These are phyloP conservation scores for Phrynocephalus vlangalii DNA, from an alignment of 2,797 vertebrate genomes.

Conservation along the genomic window DNA sequence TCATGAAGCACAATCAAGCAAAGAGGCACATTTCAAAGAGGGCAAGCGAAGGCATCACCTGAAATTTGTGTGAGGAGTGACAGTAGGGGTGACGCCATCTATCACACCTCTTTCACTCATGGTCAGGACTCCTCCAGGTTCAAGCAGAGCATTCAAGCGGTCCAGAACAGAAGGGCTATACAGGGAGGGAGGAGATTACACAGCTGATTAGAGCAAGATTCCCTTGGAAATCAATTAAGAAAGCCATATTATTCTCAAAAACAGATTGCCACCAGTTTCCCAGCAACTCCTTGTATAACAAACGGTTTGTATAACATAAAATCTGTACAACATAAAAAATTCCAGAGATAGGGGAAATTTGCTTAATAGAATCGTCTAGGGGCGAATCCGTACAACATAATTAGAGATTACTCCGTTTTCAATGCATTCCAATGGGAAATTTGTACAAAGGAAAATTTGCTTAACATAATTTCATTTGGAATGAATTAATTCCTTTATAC, in stretches of 20 bases:
- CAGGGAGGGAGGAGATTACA: slow-evolving; percentile 21
- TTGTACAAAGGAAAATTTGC: too few species aligned
- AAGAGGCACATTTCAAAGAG: neutral
- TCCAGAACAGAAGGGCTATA: slow-evolving; percentile 94
- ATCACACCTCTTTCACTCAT: slow-evolving; percentile 94
- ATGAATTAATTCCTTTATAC: too few species aligned
- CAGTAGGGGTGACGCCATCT: slow-evolving; percentile 87
- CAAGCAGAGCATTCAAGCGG: slow-evolving; percentile 94
- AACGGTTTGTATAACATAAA: too few species aligned
- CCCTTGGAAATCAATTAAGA: slow-evolving; percentile 2
- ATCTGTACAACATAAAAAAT: too few species aligned
- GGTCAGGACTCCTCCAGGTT: slow-evolving; percentile 91
- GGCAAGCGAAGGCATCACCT: slow-evolving; percentile 79
- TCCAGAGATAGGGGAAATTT: too few species aligned
- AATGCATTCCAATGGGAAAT: too few species aligned
- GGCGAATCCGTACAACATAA: too few species aligned
- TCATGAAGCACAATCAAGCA: neutral
- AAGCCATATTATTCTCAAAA: neutral
- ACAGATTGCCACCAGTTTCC: neutral
- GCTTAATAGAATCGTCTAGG: too few species aligned
- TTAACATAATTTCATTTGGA: too few species aligned
- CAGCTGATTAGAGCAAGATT: neutral
- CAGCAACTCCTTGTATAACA: neutral
- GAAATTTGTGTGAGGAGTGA: slow-evolving; percentile 94
- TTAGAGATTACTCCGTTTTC: too few species aligned